phyloP scores from a whole-genome alignment of 2,888 invertebrate genomes.

The Zaprionus obscuricornis region DNA sequence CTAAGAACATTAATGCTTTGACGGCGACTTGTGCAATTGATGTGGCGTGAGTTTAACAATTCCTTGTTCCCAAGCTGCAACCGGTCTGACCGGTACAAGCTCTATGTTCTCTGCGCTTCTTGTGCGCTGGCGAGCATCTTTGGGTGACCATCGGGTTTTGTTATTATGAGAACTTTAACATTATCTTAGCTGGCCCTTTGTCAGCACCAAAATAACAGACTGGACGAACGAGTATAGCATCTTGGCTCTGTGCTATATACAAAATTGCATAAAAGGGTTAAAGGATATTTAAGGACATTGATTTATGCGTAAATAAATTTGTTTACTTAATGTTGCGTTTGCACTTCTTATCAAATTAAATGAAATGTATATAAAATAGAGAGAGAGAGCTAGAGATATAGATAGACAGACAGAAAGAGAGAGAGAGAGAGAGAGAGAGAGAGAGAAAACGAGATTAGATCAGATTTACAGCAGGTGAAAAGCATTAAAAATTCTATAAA shows the following conservation, averaged over 20 bases:
- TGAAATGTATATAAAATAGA: constrained; percentile 13
- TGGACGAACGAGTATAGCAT: constrained; percentile 59
- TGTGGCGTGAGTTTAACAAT: constrained; percentile 66
- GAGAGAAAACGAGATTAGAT: too few relatives aligned
- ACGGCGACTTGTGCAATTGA: constrained; percentile 50
- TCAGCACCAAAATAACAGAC: constrained; percentile 64
- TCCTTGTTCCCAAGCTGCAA: constrained; percentile 63
- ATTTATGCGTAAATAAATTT: constrained; percentile 61
- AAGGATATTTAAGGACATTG: constrained; percentile 56
- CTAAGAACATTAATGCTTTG: too few relatives aligned
- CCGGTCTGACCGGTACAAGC: constrained; percentile 81
- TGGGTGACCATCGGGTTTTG: constrained; percentile 67
- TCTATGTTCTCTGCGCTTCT: constrained; percentile 44
- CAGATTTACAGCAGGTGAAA: too few relatives aligned
- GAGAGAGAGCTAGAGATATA: background rate
- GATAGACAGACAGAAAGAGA: background rate
- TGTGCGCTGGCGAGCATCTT: constrained; percentile 62
- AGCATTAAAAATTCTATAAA: too few relatives aligned
- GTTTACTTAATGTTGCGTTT: constrained; percentile 37
- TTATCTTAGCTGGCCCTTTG: constrained; percentile 67
- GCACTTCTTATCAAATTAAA: constrained; percentile 13
- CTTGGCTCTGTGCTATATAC: constrained; percentile 3
- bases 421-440: background rate
- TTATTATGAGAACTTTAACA: constrained; percentile 63
- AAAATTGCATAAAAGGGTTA: constrained; percentile 41